These are phyloP conservation scores for Chlorodrepanis virens DNA, from an alignment of 2,113 vertebrate species.

Conservation along the genomic window DNA sequence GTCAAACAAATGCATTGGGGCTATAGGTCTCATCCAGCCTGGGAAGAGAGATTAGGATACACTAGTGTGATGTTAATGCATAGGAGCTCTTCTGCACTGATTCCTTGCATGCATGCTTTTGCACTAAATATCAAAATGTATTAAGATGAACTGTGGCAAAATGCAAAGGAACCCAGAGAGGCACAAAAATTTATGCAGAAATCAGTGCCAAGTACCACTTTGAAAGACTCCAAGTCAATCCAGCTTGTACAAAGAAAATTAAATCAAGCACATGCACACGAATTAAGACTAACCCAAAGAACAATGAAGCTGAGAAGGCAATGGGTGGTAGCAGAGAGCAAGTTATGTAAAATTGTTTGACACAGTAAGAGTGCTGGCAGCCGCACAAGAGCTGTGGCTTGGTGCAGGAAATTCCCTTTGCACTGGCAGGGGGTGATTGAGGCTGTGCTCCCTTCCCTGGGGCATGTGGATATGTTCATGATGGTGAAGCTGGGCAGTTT, in stretches of 20 bases:
- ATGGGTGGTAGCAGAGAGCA: conserved; percentile 19
- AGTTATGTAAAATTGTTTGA: not conserved
- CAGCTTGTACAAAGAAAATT: not conserved
- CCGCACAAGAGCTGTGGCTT: not conserved
- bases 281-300: not conserved
- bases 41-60: not conserved
- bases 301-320: not conserved
- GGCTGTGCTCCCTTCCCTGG: not conserved
- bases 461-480: rapidly evolving
- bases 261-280: not conserved
- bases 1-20: not conserved
- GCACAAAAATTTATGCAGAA: not conserved
- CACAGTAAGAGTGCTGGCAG: not conserved
- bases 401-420: not conserved
- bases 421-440: rapidly evolving
- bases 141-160: not conserved
- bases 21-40: not conserved
- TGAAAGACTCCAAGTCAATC: not conserved
- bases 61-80: not conserved
- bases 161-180: not conserved
- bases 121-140: not conserved
- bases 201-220: not conserved
- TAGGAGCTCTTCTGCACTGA: not conserved
- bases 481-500: not conserved
- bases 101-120: not conserved